Evolutionary conservation across 2,113 vertebrate species (phyloP).

Genomic region (Lanius collurio): DNA sequence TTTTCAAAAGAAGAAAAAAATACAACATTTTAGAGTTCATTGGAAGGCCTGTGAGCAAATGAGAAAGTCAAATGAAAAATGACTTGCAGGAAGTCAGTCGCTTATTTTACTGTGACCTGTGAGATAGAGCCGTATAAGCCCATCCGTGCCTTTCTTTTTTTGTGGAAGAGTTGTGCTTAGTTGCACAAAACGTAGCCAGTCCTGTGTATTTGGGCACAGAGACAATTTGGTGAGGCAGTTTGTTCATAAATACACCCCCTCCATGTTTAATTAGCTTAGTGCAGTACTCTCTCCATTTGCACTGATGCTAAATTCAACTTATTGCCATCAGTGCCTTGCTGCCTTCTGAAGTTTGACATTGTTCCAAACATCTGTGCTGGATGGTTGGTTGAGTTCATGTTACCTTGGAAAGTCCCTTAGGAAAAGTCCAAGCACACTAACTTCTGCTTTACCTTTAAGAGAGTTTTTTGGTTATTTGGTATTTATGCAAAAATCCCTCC

Average conservation of each 20-base stretch:
- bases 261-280: neutral
- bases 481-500: neutral
- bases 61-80: neutral
- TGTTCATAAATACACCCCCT: neutral
- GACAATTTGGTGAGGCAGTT: neutral
- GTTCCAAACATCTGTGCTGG: neutral
- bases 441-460: neutral
- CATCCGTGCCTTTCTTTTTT: neutral
- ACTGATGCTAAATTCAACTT: neutral
- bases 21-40: neutral
- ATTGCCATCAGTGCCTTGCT: accelerated
- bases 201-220: neutral
- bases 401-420: neutral
- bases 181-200: neutral
- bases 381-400: neutral
- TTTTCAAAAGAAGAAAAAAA: neutral
- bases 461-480: neutral
- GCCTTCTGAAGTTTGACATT: neutral
- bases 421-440: neutral
- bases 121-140: neutral
- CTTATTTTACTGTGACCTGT: neutral
- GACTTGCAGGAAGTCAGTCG: neutral
- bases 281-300: neutral
- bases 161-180: neutral
- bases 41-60: neutral